phyloP scores from a whole-genome alignment of 2,888 invertebrate species.

The Xiphydria camelus region DNA sequence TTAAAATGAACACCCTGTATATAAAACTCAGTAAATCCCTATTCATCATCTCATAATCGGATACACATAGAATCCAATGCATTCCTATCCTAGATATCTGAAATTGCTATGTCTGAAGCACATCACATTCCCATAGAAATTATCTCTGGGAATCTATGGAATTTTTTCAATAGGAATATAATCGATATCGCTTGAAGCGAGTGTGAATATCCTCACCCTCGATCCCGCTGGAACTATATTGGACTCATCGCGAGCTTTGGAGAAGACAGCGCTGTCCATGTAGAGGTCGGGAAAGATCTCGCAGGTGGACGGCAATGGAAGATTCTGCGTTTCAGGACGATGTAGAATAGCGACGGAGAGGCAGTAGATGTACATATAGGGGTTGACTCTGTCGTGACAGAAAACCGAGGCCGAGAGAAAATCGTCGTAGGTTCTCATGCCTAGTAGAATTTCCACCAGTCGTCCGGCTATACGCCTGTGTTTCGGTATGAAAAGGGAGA shows the following conservation, averaged over 20 bases:
- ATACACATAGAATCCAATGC: too few relatives aligned
- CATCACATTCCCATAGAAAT: too few relatives aligned
- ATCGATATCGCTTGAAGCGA: too few relatives aligned
- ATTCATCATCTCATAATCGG: too few relatives aligned
- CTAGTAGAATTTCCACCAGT: conserved; percentile 43
- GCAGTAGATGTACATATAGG: conserved; percentile 54
- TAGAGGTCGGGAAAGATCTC: conserved; percentile 71
- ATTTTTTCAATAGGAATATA: too few relatives aligned
- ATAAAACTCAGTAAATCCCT: too few relatives aligned
- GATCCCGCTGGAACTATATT: conserved; percentile 55
- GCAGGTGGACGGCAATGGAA: conserved; percentile 66
- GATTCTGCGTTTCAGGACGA: conserved; percentile 63
- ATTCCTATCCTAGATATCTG: too few relatives aligned
- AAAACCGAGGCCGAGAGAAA: conserved; percentile 43
- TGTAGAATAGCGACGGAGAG: conserved; percentile 53
- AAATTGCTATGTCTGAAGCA: too few relatives aligned
- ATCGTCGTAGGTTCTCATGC: conserved; percentile 36
- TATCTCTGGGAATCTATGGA: too few relatives aligned
- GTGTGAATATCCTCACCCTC: conserved; percentile 32
- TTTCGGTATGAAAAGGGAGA: conserved; percentile 53
- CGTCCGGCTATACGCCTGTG: conserved; percentile 49
- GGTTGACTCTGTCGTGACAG: conserved; percentile 50
- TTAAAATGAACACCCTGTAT: too few relatives aligned
- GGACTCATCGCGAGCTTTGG: conserved; percentile 63
- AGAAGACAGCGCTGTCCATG: conserved; percentile 65